Evolutionary conservation across 2,797 vertebrate species (phyloP).

Genomic region (Chromobotia macracanthus): DNA sequence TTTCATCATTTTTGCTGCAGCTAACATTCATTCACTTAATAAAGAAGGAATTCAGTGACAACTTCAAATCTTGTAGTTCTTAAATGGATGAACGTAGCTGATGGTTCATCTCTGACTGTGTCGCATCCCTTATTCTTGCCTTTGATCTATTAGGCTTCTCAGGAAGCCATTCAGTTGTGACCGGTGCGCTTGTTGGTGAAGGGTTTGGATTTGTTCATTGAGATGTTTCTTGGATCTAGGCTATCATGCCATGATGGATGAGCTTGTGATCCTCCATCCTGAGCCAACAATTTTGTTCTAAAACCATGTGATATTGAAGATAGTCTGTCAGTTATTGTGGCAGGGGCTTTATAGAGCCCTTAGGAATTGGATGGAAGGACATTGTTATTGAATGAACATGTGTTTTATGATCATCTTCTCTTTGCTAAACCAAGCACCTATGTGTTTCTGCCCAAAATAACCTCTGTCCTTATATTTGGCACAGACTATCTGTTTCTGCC

Average conservation of each 20-base stretch:
- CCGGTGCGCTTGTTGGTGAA: constrained; percentile 26
- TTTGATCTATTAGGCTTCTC: constrained; percentile 42
- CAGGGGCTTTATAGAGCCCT: not conserved
- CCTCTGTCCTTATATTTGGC: not conserved
- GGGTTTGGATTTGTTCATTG: constrained; percentile 46
- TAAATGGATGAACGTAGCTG: constrained; percentile 25
- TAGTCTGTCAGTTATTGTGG: constrained; percentile 3
- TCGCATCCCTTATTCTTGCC: constrained; percentile 12
- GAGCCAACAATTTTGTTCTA: constrained; percentile 25
- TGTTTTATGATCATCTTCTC: constrained; percentile 1
- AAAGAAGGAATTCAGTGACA: constrained; percentile 21
- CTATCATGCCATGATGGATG: constrained; percentile 41
- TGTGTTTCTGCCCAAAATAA: constrained; percentile 2
- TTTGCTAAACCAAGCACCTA: not conserved
- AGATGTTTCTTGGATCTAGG: constrained; percentile 43
- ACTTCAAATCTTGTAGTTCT: constrained; percentile 22
- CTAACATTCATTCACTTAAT: constrained; percentile 36
- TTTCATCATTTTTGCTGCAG: constrained; percentile 20
- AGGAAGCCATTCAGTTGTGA: constrained; percentile 33
- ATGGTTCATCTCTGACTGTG: constrained; percentile 26
- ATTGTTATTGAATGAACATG: constrained; percentile 31
- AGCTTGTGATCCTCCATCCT: constrained; percentile 1
- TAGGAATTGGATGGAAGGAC: constrained; percentile 10
- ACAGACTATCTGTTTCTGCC: not conserved
- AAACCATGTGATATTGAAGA: constrained; percentile 34